Conservation (phyloP, 2,888 invertebrate genomes). For the Scelioninae gen. 1 region DNA sequence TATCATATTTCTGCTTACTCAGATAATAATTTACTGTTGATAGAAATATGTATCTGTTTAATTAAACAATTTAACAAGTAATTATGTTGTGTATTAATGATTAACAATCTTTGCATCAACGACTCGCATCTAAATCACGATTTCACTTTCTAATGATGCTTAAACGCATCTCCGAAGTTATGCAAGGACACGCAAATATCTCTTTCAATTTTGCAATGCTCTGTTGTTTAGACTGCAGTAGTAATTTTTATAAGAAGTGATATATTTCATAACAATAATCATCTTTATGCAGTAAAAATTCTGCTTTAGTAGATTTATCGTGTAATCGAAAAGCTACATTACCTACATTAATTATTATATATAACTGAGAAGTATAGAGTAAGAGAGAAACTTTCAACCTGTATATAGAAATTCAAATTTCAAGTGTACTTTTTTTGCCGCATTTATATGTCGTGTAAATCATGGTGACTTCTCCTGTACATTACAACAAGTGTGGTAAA, state of each 20-base stretch:
- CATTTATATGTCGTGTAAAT: too few species aligned
- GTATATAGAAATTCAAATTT: too few species aligned
- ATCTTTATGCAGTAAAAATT: conserved; percentile 1
- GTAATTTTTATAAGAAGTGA: conserved; percentile 34
- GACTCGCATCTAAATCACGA: conserved; percentile 39
- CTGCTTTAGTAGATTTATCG: too few species aligned
- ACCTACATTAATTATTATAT: too few species aligned
- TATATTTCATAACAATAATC: conserved; percentile 44
- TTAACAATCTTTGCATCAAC: conserved; percentile 38
- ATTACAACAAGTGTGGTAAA: too few species aligned
- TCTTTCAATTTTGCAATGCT: conserved; percentile 39
- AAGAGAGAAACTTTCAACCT: too few species aligned
- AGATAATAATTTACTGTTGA: background rate
- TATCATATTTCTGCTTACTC: too few species aligned
- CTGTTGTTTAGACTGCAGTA: conserved; percentile 26
- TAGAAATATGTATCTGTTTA: background rate
- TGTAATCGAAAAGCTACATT: too few species aligned
- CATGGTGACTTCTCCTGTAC: too few species aligned
- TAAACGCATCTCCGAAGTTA: conserved; percentile 48
- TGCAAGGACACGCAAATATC: conserved; percentile 46
- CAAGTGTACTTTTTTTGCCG: too few species aligned
- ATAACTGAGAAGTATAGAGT: too few species aligned
- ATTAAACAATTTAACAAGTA: conserved; percentile 30
- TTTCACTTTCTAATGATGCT: conserved; percentile 60
- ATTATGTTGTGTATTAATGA: conserved; percentile 26